Base-by-base conservation (phyloP, 1,140 invertebrate genomes). In the Penaeus japonicus region DNA sequence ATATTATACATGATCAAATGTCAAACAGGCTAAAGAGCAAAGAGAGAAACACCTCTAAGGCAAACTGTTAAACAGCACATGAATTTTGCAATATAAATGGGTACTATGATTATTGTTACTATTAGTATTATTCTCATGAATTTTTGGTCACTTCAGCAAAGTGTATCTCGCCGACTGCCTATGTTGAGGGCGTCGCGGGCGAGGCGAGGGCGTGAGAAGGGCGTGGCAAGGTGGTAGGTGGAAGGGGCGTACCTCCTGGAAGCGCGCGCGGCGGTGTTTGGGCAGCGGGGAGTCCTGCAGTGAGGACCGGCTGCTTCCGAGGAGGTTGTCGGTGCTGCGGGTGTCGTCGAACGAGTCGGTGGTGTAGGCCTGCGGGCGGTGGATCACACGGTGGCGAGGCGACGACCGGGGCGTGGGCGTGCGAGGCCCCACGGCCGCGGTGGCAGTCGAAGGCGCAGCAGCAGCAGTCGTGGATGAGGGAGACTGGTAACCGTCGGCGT, bases 201-300 rank as follows among this genome's bases (percentile, higher is more conserved):
- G 82, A 77, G 86, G 70, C 79, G 84, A 70, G 86, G 83, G 84
- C 65, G 89, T 89, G 83, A 85, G 84, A 88, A 85, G 85, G 87
- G 89, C 86, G 85, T 88, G 84, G 83, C 88, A 85, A 85, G 89
- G 81, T 88, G 81, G 89, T 88, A 90, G 87, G 83, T 88, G 84
- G 89, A 88, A 90, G 81, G 81, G 80, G 85, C 91, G 90, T 91
- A 96, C 95, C 94, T 96, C 96, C 93, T 96, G 96, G 93, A 97
- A 96, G 90, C 96, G 94, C 90, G 96, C 96, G 93, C 96, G 97
- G 90, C 96, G 95, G 92, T 97, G 96, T 93, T 96, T 97, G 89
- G 96, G 96, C 92, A 96, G 92, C 54, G 95, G 94, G 62, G 94
- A 94, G n/a, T 96, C 95, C 91, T 95, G 95, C 32, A 95, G 92